Evolutionary conservation across 1,140 invertebrate species (phyloP).

Genomic region (Lepidurus apus): DNA sequence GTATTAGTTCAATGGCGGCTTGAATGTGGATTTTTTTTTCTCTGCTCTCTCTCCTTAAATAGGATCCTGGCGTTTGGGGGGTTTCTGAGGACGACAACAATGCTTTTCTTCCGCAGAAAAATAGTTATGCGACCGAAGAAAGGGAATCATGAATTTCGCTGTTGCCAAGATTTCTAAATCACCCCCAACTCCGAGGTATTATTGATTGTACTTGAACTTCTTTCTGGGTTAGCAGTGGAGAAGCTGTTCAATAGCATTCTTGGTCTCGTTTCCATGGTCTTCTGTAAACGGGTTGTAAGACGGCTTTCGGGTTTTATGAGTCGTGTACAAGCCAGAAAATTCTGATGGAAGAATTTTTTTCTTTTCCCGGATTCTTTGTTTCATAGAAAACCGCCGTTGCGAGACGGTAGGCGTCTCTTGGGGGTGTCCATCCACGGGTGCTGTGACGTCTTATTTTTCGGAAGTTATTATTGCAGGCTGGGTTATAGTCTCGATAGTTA

Average conservation of each 20-base stretch:
- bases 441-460: not conserved
- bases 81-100: not conserved
- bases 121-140: not conserved
- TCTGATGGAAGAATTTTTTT: not conserved
- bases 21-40: not conserved
- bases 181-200: not conserved
- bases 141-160: not conserved
- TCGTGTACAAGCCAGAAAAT: not conserved
- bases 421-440: not conserved
- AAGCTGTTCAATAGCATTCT: not conserved
- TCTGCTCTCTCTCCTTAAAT: not conserved
- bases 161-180: not conserved
- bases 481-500: not conserved
- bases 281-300: not conserved
- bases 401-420: not conserved
- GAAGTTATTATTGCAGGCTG: not conserved
- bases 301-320: no score
- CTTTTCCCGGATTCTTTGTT: not conserved
- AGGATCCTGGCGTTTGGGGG: not conserved
- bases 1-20: no score
- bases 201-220: not conserved
- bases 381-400: not conserved
- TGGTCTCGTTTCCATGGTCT: not conserved
- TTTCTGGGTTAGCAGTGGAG: not conserved
- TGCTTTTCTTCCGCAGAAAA: not conserved